Evolutionary conservation across 2,797 vertebrate species (phyloP).

Genomic region (Peromyscus attwateri): DNA sequence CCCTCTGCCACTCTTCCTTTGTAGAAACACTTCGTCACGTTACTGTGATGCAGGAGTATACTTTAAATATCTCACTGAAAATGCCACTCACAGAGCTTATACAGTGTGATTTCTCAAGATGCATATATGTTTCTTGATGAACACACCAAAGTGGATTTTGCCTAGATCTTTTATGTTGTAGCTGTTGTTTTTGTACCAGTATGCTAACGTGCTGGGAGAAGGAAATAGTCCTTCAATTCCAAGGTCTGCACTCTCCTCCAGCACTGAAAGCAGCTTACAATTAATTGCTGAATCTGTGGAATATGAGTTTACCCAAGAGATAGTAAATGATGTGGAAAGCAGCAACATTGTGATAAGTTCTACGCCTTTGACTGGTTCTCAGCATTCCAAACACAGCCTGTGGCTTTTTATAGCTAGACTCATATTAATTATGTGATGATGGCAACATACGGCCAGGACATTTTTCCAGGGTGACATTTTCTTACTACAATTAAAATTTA

Average conservation of each 20-base stretch:
- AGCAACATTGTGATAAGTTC: neutral
- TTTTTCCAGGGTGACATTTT: slow-evolving; percentile 61
- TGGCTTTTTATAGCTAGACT: slow-evolving; percentile 47
- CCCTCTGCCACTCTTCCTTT: slow-evolving; percentile 53
- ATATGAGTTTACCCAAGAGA: slow-evolving; percentile 44
- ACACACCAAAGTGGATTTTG: neutral
- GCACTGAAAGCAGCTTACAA: neutral
- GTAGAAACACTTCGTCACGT: slow-evolving; percentile 76
- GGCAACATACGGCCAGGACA: slow-evolving; percentile 19
- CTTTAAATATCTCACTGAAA: slow-evolving; percentile 83
- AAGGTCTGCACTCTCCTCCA: neutral
- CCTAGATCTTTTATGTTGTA: neutral
- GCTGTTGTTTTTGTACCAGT: neutral
- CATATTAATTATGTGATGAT: slow-evolving; percentile 55
- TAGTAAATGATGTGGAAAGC: slow-evolving; percentile 57
- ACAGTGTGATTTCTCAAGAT: slow-evolving; percentile 38
- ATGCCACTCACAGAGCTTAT: slow-evolving; percentile 19
- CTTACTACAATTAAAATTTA: slow-evolving; percentile 38
- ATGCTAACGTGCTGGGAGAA: neutral
- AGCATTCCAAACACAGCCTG: neutral
- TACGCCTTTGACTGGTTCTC: neutral
- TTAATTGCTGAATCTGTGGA: slow-evolving; percentile 46
- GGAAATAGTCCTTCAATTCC: neutral
- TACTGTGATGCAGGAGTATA: slow-evolving; percentile 73
- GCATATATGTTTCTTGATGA: neutral